phyloP scores from a whole-genome alignment of 2,888 invertebrate species.

The Lycaena phlaeas region DNA sequence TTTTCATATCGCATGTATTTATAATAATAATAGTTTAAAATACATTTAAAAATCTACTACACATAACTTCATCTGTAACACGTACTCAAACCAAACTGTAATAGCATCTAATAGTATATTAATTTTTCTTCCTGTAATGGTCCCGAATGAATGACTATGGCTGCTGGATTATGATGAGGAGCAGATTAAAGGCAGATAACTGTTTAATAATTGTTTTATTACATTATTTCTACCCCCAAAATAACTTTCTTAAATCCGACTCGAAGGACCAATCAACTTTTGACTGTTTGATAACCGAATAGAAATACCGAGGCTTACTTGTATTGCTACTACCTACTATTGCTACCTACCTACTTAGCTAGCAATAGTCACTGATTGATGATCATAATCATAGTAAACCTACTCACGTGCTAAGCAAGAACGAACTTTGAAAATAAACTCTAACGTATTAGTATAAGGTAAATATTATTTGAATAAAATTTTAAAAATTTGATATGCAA shows the following conservation, averaged over 20 bases:
- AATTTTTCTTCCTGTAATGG: conserved; percentile 71
- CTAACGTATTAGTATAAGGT: too few species aligned
- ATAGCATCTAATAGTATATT: conserved; percentile 69
- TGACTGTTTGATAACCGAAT: too few species aligned
- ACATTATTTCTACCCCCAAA: conserved; percentile 1
- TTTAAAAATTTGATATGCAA: too few species aligned
- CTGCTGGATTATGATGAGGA: conserved; percentile 65
- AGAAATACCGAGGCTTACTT: too few species aligned
- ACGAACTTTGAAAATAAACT: too few species aligned
- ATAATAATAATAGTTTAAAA: conserved; percentile 62
- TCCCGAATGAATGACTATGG: conserved; percentile 69
- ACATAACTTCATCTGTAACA: conserved; percentile 69
- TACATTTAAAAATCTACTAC: conserved; percentile 56
- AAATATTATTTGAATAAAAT: too few species aligned
- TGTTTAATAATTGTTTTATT: conserved; percentile 67
- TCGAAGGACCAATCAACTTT: too few species aligned
- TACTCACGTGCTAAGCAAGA: too few species aligned
- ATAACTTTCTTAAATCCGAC: neutral
- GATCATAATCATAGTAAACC: too few species aligned
- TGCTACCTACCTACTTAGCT: too few species aligned
- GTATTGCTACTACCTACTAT: too few species aligned
- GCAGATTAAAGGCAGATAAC: conserved; percentile 72
- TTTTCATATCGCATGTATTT: conserved; percentile 68
- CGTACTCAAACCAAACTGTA: conserved; percentile 72
- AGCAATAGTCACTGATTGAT: too few species aligned